Evolutionary conservation across 2,888 invertebrate genomes (phyloP).

Genomic region (Eumacrocentrus americanus): DNA sequence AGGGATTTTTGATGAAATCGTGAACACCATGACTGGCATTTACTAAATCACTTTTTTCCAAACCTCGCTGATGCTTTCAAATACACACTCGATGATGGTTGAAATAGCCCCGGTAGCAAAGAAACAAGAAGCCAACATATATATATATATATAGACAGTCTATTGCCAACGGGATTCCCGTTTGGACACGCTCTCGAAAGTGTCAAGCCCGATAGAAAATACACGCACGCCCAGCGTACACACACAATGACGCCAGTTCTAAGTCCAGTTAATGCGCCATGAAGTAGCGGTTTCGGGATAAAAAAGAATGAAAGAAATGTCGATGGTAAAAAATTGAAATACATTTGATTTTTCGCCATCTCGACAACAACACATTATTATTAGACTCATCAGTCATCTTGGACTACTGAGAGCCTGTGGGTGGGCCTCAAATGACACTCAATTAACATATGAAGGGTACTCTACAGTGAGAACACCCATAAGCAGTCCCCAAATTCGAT

Average conservation of each 20-base stretch:
- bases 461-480: slow-evolving; percentile 9
- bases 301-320: slow-evolving; percentile 18
- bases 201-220: slow-evolving; percentile 39
- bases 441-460: slow-evolving; percentile 38
- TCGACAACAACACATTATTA: neutral
- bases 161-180: slow-evolving; percentile 42
- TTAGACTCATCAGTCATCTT: slow-evolving; percentile 10
- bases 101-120: slow-evolving; percentile 23
- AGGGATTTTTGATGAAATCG: slow-evolving; percentile 12
- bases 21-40: slow-evolving; percentile 11
- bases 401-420: slow-evolving; percentile 1
- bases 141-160: neutral
- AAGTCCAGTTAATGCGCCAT: slow-evolving; percentile 18
- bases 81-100: neutral
- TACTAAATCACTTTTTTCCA: neutral
- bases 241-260: slow-evolving; percentile 10
- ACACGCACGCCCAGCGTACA: slow-evolving; percentile 2
- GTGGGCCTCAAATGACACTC: neutral
- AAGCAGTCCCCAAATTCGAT: slow-evolving; percentile 34
- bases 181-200: slow-evolving; percentile 47
- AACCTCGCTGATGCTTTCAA: neutral
- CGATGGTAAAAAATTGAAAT: slow-evolving; percentile 21
- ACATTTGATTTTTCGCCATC: slow-evolving; percentile 34
- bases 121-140: slow-evolving; percentile 10
- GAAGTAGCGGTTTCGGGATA: slow-evolving; percentile 14